Conservation (phyloP, 2,113 vertebrate genomes). For the Cephalopholis sonnerati region DNA sequence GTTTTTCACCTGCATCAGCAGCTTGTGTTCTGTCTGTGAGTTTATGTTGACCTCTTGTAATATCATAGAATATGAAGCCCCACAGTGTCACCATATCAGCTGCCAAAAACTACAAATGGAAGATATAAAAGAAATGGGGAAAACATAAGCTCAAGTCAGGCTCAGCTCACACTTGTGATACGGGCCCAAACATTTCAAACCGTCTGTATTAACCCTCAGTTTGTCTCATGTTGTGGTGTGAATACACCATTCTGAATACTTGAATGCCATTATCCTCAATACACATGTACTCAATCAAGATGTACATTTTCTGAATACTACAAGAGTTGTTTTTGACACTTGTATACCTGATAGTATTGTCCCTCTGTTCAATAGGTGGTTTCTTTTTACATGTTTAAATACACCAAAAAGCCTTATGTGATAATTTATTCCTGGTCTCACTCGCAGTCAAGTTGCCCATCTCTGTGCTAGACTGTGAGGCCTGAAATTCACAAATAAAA, state of each 20-base stretch:
- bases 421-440: constrained; percentile 11
- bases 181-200: constrained; percentile 15
- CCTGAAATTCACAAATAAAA: constrained; percentile 53
- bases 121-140: neutral
- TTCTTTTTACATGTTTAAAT: neutral
- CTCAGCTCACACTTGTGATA: neutral
- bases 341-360: neutral
- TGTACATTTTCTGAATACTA: neutral
- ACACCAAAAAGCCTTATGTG: constrained; percentile 56
- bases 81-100: too few species aligned
- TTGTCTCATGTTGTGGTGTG: neutral
- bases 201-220: neutral
- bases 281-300: neutral
- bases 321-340: constrained; percentile 16
- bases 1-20: neutral
- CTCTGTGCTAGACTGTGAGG: constrained; percentile 21
- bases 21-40: neutral
- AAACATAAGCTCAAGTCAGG: neutral
- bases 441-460: neutral
- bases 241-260: constrained; percentile 14
- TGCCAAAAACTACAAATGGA: too few species aligned
- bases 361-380: neutral
- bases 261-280: constrained; percentile 25
- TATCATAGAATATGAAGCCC: neutral
- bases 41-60: neutral